Base-by-base conservation (phyloP, 2,888 invertebrate species). In the Macrophya alboannulata region DNA sequence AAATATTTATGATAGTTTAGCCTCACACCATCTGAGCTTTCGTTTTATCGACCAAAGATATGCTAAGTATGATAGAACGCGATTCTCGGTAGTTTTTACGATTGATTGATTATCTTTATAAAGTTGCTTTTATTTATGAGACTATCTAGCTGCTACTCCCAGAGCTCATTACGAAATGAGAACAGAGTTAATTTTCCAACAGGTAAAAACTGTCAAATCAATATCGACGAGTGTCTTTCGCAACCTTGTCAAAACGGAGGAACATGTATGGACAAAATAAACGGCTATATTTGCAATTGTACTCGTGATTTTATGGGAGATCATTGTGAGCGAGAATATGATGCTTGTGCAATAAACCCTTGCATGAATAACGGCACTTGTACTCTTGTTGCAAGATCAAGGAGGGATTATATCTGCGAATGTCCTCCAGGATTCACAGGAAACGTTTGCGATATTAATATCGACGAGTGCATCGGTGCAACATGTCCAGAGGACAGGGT, bases 391-490 rank as follows among this genome's bases (percentile, higher is more conserved):
- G 90, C 90, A 5, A 89, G 92, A 17, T 94, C 94, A 40, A 94
- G 93, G 74, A 93, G 93, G 5, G 95, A 95, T 65, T 96, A 94
- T 90, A 92, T 94, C 31, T 97, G 97, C 94, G 94, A 95, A 86
- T 97, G 97, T 92, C 94, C 94, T 21, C 92, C 94, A 74, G 97
- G 97, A 51, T 97, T 95, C 94, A 95, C 95, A 88, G 97, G 97
- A 40, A 93, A 94, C 68, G 90, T 93, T 25, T 97, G 97, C 94
- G 96, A 97, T 89, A 92, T 93, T 86, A 95, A 96, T 90, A 95
- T 95, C 37, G 96, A 97, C 93, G 97, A 97, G 89, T 97, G 97
- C 92, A 86, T 93, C n/a, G 94, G 94, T 81, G 93, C 94, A 21
- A 91, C 91, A 59, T 95, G 96, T 89, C 94, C 95, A 1, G 91